These are phyloP conservation scores for Rousettus madagascariensis DNA, from an alignment of 2,797 vertebrate genomes.

Conservation along the genomic window DNA sequence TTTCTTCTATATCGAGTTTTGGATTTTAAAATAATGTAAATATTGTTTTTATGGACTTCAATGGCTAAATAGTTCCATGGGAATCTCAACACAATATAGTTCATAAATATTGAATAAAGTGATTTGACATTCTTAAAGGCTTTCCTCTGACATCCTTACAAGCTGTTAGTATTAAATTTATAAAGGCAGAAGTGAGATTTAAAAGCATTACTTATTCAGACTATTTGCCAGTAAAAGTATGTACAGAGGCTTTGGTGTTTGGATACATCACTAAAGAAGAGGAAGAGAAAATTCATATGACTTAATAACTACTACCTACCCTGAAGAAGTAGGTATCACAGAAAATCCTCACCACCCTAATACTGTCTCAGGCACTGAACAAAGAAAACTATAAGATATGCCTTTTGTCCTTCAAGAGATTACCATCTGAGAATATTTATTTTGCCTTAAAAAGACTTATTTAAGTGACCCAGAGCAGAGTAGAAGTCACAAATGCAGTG, in stretches of 20 bases:
- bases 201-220: conserved; percentile 31
- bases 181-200: conserved; percentile 25
- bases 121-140: conserved; percentile 42
- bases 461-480: not conserved
- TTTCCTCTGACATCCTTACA: conserved; percentile 24
- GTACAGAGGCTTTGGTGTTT: not conserved
- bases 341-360: not conserved
- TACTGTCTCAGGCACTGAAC: not conserved
- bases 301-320: conserved; percentile 51
- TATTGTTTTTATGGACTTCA: not conserved
- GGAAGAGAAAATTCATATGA: not conserved
- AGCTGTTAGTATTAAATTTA: conserved; percentile 56
- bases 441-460: conserved; percentile 20
- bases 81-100: not conserved
- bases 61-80: not conserved
- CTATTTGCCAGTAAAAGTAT: conserved; percentile 28
- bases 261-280: not conserved
- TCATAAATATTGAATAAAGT: conserved; percentile 57
- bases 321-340: conserved; percentile 14
- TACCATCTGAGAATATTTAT: conserved; percentile 12
- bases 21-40: conserved; percentile 44
- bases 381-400: conserved; percentile 3
- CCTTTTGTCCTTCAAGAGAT: conserved; percentile 2
- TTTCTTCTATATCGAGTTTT: conserved; percentile 7
- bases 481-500: not conserved